Evolutionary conservation across 2,113 vertebrate genomes (phyloP).

Genomic region (Caloenas nicobarica): DNA sequence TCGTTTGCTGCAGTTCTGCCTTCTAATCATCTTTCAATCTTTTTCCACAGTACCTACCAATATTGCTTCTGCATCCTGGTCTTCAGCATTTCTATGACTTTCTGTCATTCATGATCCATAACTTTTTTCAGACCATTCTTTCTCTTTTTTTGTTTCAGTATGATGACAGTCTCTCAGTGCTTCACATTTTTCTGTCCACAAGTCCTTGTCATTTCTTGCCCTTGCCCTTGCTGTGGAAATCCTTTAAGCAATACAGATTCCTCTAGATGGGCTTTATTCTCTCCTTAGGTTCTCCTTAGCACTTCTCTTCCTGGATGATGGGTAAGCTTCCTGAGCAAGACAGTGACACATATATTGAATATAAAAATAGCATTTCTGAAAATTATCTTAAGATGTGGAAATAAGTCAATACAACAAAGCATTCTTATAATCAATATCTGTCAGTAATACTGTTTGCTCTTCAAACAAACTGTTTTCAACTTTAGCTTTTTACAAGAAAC

Average conservation of each 20-base stretch:
- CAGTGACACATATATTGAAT: accelerated
- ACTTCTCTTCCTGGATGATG: not conserved
- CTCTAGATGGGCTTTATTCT: not conserved
- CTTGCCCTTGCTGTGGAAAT: not conserved
- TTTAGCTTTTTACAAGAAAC: not conserved
- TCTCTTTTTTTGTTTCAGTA: not conserved
- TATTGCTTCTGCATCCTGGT: not conserved
- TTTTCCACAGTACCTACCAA: not conserved
- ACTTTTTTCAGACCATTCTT: not conserved
- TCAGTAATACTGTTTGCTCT: not conserved
- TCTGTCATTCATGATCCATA: not conserved
- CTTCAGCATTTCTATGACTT: not conserved
- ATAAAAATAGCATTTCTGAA: not conserved
- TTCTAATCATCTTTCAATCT: not conserved
- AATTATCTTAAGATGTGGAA: not conserved
- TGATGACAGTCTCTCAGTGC: not conserved
- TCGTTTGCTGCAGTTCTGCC: not conserved
- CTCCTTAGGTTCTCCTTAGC: not conserved
- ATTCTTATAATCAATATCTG: not conserved
- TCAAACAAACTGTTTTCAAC: not conserved
- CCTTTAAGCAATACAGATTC: not conserved
- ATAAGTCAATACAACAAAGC: not conserved
- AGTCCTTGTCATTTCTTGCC: not conserved
- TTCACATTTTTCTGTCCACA: not conserved
- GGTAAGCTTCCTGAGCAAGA: not conserved